These are phyloP conservation scores for Phyllostomus discolor DNA, from an alignment of 2,113 vertebrate genomes.

Conservation along the genomic window DNA sequence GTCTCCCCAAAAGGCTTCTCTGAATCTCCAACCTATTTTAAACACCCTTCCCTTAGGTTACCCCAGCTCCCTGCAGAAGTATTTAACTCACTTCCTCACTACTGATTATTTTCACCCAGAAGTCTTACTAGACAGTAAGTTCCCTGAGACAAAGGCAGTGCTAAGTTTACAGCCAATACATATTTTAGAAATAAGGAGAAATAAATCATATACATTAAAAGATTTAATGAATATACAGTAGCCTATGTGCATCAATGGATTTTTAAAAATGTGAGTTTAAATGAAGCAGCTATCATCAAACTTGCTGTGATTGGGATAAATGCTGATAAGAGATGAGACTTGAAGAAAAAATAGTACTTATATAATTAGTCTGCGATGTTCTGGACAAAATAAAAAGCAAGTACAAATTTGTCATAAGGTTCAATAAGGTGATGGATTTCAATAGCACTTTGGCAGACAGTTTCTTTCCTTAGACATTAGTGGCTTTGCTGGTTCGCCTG, in stretches of 20 bases:
- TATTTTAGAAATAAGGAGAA: slow-evolving; percentile 3
- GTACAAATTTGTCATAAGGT: not conserved
- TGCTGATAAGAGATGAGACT: not conserved
- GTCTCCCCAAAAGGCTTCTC: not conserved
- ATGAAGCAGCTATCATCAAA: not conserved
- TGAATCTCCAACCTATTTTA: not conserved
- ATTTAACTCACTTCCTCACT: not conserved
- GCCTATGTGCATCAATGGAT: not conserved
- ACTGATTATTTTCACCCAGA: not conserved
- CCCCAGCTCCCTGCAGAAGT: not conserved
- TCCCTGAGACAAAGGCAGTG: not conserved
- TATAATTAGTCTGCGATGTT: not conserved
- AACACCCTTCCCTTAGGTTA: not conserved
- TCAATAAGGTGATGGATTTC: not conserved
- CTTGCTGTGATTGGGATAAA: not conserved
- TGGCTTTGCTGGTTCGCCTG: not conserved
- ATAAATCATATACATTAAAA: not conserved
- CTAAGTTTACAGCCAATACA: not conserved
- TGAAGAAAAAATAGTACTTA: not conserved
- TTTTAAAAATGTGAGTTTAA: not conserved
- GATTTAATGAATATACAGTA: not conserved
- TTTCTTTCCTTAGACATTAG: not conserved
- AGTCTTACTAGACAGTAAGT: not conserved
- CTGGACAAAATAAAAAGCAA: not conserved
- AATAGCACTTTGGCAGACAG: not conserved